Conservation (phyloP, 2,888 invertebrate genomes). For the Drosophila setosimentum region DNA sequence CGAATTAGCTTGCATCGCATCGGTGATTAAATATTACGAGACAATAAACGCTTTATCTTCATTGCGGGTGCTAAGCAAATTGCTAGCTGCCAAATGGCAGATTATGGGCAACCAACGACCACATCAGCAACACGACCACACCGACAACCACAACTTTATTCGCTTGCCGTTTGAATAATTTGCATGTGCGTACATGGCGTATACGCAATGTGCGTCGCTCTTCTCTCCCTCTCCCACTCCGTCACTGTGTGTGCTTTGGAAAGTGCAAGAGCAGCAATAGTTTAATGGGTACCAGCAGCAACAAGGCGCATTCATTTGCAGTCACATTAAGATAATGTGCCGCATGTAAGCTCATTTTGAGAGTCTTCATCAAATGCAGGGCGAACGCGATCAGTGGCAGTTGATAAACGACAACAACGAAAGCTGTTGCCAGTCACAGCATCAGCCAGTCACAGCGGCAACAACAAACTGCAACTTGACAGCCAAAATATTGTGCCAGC, state of each 20-base stretch:
- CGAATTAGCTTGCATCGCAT: constrained; percentile 36
- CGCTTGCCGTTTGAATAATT: constrained; percentile 36
- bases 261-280: constrained; percentile 24
- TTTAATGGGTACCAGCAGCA: constrained; percentile 45
- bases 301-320: constrained; percentile 69
- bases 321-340: constrained; percentile 80
- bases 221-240: background rate
- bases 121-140: constrained; percentile 25
- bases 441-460: constrained; percentile 26
- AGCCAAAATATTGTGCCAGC: constrained; percentile 62
- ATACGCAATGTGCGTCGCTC: constrained; percentile 38
- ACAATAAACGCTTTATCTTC: constrained; percentile 77
- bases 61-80: constrained; percentile 75
- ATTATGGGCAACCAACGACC: constrained; percentile 50
- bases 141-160: constrained; percentile 40
- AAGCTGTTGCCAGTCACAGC: constrained; percentile 40
- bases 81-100: constrained; percentile 67
- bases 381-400: constrained; percentile 61
- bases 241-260: background rate
- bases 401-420: constrained; percentile 76
- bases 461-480: constrained; percentile 53
- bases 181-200: constrained; percentile 46
- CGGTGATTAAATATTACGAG: constrained; percentile 76
- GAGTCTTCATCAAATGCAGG: constrained; percentile 74
- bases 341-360: constrained; percentile 69